Percentiles rank a stretch among this genome's conserved stretches.
Conservation (phyloP, 2,888 invertebrate species). For the Hypomecis atomaria region DNA sequence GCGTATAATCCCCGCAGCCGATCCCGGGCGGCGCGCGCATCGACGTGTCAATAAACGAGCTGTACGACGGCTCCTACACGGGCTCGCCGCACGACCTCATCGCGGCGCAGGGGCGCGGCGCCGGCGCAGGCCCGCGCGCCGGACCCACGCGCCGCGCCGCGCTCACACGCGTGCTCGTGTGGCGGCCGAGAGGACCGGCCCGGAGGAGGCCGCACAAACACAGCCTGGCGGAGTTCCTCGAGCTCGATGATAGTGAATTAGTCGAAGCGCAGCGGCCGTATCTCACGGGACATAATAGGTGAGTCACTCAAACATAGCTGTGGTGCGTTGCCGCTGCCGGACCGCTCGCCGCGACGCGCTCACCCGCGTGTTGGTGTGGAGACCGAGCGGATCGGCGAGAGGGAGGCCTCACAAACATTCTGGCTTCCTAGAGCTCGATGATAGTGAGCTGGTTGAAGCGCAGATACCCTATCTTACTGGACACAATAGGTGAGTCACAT, state of each 20-base stretch:
- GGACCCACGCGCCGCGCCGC: conserved; percentile 91
- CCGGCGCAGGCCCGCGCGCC: conserved; percentile 87
- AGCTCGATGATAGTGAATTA: conserved; percentile 92
- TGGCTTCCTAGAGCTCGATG: conserved; percentile 95
- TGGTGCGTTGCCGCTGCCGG: conserved; percentile 90
- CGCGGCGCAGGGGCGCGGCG: conserved; percentile 90
- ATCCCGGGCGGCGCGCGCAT: conserved; percentile 93
- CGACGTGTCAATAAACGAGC: conserved; percentile 97
- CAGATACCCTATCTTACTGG: conserved; percentile 96
- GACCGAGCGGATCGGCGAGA: conserved; percentile 81
- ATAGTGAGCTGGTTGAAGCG: conserved; percentile 90
- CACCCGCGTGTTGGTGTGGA: conserved; percentile 91
- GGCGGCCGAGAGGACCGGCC: conserved; percentile 82
- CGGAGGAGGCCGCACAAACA: conserved; percentile 86
- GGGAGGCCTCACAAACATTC: conserved; percentile 85
- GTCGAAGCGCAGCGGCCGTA: conserved; percentile 93
- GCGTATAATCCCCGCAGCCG: conserved; percentile 75
- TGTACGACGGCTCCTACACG: conserved; percentile 97
- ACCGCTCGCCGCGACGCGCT: conserved; percentile 90
- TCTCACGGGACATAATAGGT: conserved; percentile 95
- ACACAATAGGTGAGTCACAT: conserved; percentile 88
- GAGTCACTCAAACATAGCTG: conserved; percentile 85
- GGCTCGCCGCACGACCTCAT: conserved; percentile 96
- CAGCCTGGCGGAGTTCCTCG: conserved; percentile 94
- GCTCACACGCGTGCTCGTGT: conserved; percentile 91